These are phyloP conservation scores for Phyllostomus discolor DNA, from an alignment of 2,113 vertebrate species.

Conservation along the genomic window DNA sequence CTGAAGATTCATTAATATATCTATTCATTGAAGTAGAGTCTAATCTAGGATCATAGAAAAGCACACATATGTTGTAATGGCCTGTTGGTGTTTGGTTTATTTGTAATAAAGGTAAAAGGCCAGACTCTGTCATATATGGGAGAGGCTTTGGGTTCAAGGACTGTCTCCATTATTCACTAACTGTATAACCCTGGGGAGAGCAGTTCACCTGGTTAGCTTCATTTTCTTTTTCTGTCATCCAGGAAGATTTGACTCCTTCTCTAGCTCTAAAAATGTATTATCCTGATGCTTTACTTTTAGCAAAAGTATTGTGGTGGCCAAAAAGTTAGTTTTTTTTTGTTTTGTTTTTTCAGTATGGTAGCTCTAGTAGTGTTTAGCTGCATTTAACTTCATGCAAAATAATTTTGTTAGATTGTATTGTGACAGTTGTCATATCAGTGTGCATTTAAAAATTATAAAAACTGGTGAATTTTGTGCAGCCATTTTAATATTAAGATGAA, in stretches of 20 bases:
- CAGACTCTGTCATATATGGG: fast-evolving
- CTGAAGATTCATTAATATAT: background rate
- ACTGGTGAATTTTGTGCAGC: too few relatives aligned
- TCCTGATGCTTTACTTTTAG: background rate
- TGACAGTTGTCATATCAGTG: too few relatives aligned
- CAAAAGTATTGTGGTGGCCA: background rate
- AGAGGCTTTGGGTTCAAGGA: background rate
- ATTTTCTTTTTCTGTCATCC: background rate
- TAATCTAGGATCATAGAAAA: background rate
- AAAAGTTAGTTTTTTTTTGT: too few relatives aligned
- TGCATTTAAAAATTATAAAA: too few relatives aligned
- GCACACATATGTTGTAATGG: background rate
- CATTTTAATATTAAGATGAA: too few relatives aligned
- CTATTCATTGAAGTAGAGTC: background rate
- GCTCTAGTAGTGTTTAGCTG: too few relatives aligned
- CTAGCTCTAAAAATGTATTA: background rate
- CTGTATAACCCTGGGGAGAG: background rate
- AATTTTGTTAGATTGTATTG: too few relatives aligned
- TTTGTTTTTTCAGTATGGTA: too few relatives aligned
- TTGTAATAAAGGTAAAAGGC: background rate
- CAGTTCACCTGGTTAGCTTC: background rate
- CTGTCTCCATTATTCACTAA: background rate
- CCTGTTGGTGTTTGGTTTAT: background rate
- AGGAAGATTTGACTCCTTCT: background rate
- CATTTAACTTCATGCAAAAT: too few relatives aligned